These are phyloP conservation scores for Itoplectis maculator DNA, from an alignment of 2,888 invertebrate species.

Conservation along the genomic window DNA sequence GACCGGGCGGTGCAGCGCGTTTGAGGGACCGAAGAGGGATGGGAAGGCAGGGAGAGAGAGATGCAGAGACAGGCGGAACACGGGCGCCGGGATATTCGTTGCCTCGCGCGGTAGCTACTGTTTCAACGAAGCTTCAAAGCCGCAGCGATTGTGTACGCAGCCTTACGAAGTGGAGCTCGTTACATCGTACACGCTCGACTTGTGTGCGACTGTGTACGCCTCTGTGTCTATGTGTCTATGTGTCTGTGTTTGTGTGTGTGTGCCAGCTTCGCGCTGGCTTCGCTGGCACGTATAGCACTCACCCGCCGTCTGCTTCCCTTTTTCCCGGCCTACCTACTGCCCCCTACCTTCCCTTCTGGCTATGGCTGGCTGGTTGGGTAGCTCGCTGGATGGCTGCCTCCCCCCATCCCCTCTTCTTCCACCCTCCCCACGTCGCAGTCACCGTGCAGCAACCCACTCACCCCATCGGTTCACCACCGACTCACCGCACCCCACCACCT, in stretches of 20 bases:
- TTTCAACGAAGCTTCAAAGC: constrained; percentile 44
- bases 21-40: not conserved
- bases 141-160: constrained; percentile 53
- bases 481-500: not conserved
- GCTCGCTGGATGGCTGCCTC: no score
- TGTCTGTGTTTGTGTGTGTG: no score
- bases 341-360: not conserved
- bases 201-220: not conserved
- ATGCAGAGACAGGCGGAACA: no score
- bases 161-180: constrained; percentile 60
- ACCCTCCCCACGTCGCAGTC: no score
- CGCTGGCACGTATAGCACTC: constrained; percentile 34
- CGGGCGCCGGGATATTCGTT: constrained; percentile 28
- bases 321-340: constrained; percentile 46
- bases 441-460: not conserved
- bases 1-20: not conserved
- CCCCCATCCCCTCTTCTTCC: not conserved
- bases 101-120: constrained; percentile 43
- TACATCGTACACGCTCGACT: constrained; percentile 53
- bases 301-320: constrained; percentile 17
- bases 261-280: not conserved
- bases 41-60: not conserved
- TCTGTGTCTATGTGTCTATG: not conserved
- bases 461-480: constrained; percentile 20
- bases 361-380: constrained; percentile 62